phyloP scores from a whole-genome alignment of 2,888 invertebrate genomes.

The Hetaerina titia region DNA sequence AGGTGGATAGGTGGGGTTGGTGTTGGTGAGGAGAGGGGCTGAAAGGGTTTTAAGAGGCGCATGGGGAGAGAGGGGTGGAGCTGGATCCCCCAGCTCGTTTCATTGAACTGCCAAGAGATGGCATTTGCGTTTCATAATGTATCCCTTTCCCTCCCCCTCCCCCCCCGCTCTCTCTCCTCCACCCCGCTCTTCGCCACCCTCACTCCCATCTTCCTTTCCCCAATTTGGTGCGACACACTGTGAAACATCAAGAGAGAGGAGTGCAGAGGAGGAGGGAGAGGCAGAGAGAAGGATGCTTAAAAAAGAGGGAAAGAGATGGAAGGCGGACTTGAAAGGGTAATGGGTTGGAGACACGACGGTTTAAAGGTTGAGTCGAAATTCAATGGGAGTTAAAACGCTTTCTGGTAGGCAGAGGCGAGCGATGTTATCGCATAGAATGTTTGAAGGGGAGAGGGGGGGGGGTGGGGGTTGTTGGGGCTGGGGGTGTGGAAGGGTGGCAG shows the following conservation, averaged over 20 bases:
- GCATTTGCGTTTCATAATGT: conserved; percentile 44
- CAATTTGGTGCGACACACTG: conserved; percentile 55
- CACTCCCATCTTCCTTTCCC: conserved; percentile 12
- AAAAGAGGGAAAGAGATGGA: not conserved
- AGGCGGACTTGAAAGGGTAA: conserved; percentile 58
- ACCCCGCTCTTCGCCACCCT: not conserved
- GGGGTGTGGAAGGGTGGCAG: not conserved
- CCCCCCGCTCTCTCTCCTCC: not conserved
- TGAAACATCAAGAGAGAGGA: conserved; percentile 41
- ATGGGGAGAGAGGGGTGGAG: not conserved
- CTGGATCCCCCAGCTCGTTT: not conserved
- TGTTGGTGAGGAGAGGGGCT: not conserved
- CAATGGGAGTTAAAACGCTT: conserved; percentile 61
- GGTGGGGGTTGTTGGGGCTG: not conserved
- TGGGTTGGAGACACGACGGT: conserved; percentile 60
- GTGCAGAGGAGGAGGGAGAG: not conserved
- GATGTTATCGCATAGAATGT: conserved; percentile 36
- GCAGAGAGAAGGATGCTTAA: not conserved
- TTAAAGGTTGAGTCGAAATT: conserved; percentile 60
- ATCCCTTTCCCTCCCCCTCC: not conserved
- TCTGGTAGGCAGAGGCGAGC: conserved; percentile 12
- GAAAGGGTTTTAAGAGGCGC: not conserved
- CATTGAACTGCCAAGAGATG: not conserved
- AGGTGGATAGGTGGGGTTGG: not conserved
- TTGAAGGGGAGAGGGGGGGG: not conserved